Base-by-base conservation (phyloP, 2,113 vertebrate species). In the Clarias magur region DNA sequence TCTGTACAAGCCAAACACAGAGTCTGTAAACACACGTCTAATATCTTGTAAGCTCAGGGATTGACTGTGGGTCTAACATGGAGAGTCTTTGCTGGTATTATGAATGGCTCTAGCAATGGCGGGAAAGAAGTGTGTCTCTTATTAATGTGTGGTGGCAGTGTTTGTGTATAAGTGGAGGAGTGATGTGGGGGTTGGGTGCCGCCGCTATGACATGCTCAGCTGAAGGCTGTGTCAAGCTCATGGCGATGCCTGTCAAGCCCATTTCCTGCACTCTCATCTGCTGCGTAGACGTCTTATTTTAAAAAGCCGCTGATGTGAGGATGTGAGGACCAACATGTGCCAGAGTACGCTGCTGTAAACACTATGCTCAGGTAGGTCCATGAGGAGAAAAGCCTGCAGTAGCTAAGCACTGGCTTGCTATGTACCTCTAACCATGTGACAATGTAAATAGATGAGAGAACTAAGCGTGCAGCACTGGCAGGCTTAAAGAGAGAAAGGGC, bases 151-250 rank as follows among this genome's bases (percentile, higher is more conserved):
- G 27, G 85, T 73, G 88, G 89, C 88, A 87, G 90, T 27, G 4
- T 70, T 63, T 84, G 80, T 80, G 86, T 84, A 78, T 53, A 72
- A 73, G 80, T 48, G 34, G 67, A 75, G 54, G 83, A 80, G 78
- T 63, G 79, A 86, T 34, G 86, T 80, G 88, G 87, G 90, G 90
- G 87, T 85, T 88, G 84, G 85, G 72, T 78, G 81, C 76, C 79
- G 80, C 68, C 25, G 17, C 76, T 85, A 87, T 86, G 85, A 89
- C 88, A 88, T 57, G 80, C 82, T 83, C 80, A 42, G 84, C 88
- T 80, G 83, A 89, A 89, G 91, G 88, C 90, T 86, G 48, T 75
- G 86, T 90, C 87, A 90, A 81, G 86, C 91, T 88, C 89, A 83
- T 27, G 78, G 87, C 76, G 48, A 80, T 87, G 83, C 42, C 86